phyloP scores from a whole-genome alignment of 1,140 invertebrate species.

The Sitobion miscanthi region DNA sequence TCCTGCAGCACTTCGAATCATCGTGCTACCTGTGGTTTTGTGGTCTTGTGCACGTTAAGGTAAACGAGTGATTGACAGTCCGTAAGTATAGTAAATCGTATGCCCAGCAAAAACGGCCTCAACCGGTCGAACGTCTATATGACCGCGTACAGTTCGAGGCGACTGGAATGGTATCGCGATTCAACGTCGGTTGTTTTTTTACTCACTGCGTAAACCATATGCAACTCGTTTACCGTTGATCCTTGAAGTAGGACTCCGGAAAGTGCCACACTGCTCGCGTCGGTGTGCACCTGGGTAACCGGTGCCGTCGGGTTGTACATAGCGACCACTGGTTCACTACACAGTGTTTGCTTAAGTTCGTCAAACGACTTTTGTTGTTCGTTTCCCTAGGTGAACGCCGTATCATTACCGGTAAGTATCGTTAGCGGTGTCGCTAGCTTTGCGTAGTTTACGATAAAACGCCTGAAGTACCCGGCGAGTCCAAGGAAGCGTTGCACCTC shows the following conservation, averaged over 20 bases:
- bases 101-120: background rate
- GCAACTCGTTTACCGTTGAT: background rate
- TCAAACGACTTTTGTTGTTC: slow-evolving; percentile 59
- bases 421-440: slow-evolving; percentile 54
- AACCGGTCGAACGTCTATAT: background rate
- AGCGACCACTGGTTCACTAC: slow-evolving; percentile 59
- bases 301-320: slow-evolving; percentile 60
- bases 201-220: slow-evolving; percentile 18
- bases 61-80: slow-evolving; percentile 25
- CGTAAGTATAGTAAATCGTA: background rate
- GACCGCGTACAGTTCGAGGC: background rate
- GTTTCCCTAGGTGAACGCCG: background rate
- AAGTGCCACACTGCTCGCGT: slow-evolving; percentile 60
- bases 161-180: slow-evolving; percentile 9
- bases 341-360: slow-evolving; percentile 59
- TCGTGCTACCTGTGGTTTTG: slow-evolving; percentile 54
- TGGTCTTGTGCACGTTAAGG: background rate
- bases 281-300: slow-evolving; percentile 61
- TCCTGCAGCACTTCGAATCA: slow-evolving; percentile 62
- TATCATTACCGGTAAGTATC: slow-evolving; percentile 47
- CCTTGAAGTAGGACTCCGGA: slow-evolving; percentile 61
- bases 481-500: slow-evolving; percentile 41
- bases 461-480: background rate
- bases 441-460: background rate
- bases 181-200: background rate